Evolutionary conservation across 2,797 vertebrate genomes (phyloP).

Genomic region (Lerista edwardsae): DNA sequence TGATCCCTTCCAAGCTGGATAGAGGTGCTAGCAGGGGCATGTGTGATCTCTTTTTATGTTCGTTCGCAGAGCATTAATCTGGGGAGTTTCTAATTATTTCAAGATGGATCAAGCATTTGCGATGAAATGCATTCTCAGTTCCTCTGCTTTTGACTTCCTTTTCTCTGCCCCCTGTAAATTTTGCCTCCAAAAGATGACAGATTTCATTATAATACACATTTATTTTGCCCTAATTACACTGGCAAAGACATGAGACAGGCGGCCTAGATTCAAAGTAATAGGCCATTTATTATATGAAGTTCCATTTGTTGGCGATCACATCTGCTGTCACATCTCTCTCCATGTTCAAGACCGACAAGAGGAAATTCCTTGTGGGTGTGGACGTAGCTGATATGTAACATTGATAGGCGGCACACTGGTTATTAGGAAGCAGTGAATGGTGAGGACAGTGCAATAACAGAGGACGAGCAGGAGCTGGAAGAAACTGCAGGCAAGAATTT

Average conservation of each 20-base stretch:
- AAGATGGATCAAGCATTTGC: conserved; percentile 26
- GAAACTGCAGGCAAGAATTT: not conserved
- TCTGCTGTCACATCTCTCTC: not conserved
- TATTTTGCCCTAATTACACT: conserved; percentile 64
- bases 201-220: conserved; percentile 58
- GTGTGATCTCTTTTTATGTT: not conserved
- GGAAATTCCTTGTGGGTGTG: not conserved
- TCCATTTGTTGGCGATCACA: not conserved
- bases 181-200: conserved; percentile 48
- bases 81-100: conserved; percentile 16
- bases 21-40: rapidly evolving
- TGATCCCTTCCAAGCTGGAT: conserved; percentile 1
- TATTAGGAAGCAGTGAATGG: not conserved
- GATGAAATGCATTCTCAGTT: not conserved
- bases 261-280: not conserved
- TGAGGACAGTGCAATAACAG: not conserved
- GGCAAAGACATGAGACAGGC: not conserved
- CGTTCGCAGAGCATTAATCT: rapidly evolving
- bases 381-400: not conserved
- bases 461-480: not conserved
- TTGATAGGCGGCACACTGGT: not conserved
- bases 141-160: conserved; percentile 24
- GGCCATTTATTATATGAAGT: not conserved
- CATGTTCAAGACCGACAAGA: not conserved
- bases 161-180: not conserved